Percentiles rank a stretch among this genome's conserved stretches.
phyloP scores from a whole-genome alignment of 2,113 vertebrate genomes.

The Amphiprion percula region DNA sequence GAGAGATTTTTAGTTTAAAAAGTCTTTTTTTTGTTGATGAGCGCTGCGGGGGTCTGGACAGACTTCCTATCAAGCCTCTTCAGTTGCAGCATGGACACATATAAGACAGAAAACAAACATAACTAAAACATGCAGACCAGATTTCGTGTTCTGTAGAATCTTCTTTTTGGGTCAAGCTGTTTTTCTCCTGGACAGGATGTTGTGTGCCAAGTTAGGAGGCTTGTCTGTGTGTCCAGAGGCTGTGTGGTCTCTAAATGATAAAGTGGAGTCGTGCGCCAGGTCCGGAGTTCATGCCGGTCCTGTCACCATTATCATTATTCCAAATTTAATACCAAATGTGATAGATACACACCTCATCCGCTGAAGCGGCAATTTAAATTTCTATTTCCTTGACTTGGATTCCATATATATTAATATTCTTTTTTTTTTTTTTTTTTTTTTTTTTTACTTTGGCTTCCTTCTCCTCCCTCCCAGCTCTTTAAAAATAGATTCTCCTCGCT shows the following conservation, averaged over 20 bases:
- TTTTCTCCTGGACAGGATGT: neutral
- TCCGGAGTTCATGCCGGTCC: conserved; percentile 42
- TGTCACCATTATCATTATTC: conserved; percentile 53
- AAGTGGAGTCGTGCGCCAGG: conserved; percentile 25
- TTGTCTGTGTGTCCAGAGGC: conserved; percentile 5
- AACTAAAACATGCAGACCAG: too few species aligned
- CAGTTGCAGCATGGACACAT: too few species aligned
- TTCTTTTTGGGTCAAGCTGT: neutral
- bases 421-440: conserved; percentile 1
- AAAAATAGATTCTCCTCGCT: conserved; percentile 44
- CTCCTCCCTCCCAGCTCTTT: conserved; percentile 12
- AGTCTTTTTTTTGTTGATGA: too few species aligned
- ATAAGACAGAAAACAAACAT: too few species aligned
- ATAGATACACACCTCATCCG: conserved; percentile 19
- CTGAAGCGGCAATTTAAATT: conserved; percentile 48
- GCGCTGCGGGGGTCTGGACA: too few species aligned
- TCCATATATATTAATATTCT: conserved; percentile 31
- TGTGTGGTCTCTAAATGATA: conserved; percentile 49
- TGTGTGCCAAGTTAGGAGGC: conserved; percentile 3
- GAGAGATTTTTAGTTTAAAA: too few species aligned
- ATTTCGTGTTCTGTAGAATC: too few species aligned
- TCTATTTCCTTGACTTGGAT: conserved; percentile 58
- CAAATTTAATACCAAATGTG: conserved; percentile 45
- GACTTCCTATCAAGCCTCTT: too few species aligned
- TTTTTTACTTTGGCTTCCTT: conserved; percentile 13